Base-by-base conservation (phyloP, 2,888 invertebrate species). In the Gastracanthus pulcherrimus region DNA sequence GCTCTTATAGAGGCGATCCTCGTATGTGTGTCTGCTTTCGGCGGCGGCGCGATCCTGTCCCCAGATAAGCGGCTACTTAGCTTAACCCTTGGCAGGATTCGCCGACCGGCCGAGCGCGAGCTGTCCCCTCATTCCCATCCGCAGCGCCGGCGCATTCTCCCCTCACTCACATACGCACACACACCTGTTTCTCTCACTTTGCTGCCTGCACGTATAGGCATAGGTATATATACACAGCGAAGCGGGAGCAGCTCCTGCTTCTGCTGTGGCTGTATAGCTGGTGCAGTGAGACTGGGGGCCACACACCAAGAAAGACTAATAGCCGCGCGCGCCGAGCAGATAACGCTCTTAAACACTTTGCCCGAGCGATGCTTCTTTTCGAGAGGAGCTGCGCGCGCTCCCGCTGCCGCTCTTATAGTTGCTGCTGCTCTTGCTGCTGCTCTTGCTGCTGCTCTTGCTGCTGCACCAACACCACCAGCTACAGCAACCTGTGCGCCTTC, bases 271-370 rank as follows among this genome's bases (percentile, higher is more conserved):
- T n/a, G n/a, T n/a, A n/a, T n/a, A n/a, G n/a, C n/a, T n/a, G n/a
- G n/a, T n/a, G n/a, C n/a, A n/a, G n/a, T n/a, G n/a, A n/a, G n/a
- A n/a, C n/a, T n/a, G n/a, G n/a, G 70, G 90, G 87, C 90, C 91
- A 91, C 91, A 91, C 91, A 91, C 89, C 89, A 89, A 90, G 91
- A 89, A 89, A 91, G 90, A 90, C 90, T 91, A 91, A 91, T 91
- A 91, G 91, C 90, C 89, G 88, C 87, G 88, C 58, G 34, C 51
- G 60, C 66, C 23, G 16, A 29, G 1, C 87, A 90, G 90, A 91
- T 91, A 91, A 90, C 90, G 88, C 89, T 89, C 89, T 91, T 90
- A 90, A 91, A 90, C 90, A 90, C 90, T 91, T 90, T 90, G 90
- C 89, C 89, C 88, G 89, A 88, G 89, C 90, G 88, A 89, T 90